Conservation (phyloP, 2,797 vertebrate genomes). For the Heliangelus exortis region DNA sequence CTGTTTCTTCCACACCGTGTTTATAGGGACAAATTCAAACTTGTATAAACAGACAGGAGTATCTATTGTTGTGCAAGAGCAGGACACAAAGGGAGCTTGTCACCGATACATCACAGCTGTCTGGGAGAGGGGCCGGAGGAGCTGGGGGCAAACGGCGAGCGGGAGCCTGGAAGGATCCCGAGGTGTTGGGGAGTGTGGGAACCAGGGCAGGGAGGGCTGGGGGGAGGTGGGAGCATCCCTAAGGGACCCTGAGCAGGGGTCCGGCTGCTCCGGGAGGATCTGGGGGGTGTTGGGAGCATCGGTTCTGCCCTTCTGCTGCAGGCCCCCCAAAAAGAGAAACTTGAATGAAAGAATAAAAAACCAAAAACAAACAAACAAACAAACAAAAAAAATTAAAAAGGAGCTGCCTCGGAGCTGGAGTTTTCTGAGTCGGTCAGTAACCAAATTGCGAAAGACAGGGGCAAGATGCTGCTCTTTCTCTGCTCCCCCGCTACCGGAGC, state of each 20-base stretch:
- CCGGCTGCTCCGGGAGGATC: background rate
- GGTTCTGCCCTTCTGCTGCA: background rate
- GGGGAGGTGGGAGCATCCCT: background rate
- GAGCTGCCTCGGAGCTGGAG: background rate
- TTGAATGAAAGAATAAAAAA: background rate
- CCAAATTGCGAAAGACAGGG: background rate
- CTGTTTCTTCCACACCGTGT: constrained; percentile 66
- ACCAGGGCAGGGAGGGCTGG: background rate
- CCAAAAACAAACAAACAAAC: no score
- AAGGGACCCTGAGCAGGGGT: rapidly evolving
- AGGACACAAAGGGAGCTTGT: constrained; percentile 66
- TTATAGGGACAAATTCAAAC: constrained; percentile 72
- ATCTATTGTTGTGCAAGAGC: constrained; percentile 67
- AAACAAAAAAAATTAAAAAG: background rate
- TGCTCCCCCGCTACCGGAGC: rapidly evolving
- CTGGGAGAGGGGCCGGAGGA: background rate
- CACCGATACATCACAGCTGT: constrained; percentile 70
- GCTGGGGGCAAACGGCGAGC: background rate
- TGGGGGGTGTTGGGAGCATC: background rate
- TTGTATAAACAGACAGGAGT: constrained; percentile 76
- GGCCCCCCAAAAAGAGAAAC: background rate
- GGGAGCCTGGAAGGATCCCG: background rate
- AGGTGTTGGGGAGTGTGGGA: constrained; percentile 48
- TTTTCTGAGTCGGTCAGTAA: background rate
- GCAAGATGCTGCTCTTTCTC: background rate